Conservation (phyloP, 30 jellyfish, hydroid and myxozoan genomes). For the Aurelia sp. region DNA sequence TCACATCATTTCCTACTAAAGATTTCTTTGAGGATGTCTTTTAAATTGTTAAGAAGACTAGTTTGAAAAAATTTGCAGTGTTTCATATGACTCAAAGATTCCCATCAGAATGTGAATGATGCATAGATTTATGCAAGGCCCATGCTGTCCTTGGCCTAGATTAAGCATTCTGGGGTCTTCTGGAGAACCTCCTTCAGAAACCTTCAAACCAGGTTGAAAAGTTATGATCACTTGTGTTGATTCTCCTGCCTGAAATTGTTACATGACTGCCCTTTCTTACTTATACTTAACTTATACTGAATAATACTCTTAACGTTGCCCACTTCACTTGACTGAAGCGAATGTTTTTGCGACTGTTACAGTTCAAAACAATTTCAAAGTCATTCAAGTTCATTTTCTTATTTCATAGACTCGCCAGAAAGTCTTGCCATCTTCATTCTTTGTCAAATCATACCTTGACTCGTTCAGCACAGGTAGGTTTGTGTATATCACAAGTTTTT, state of each 20-base stretch:
- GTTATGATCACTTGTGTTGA: not conserved
- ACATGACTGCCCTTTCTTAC: not conserved
- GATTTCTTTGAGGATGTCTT: too few species aligned
- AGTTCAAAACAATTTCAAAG: too few species aligned
- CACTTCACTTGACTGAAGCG: too few species aligned
- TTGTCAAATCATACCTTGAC: constrained; percentile 88
- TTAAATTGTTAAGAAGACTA: too few species aligned
- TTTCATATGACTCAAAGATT: too few species aligned
- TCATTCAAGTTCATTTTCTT: not conserved
- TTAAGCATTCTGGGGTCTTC: not conserved
- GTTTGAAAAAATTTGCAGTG: not conserved
- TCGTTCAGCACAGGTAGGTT: constrained; percentile 86
- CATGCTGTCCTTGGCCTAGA: not conserved
- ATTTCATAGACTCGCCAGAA: constrained; percentile 73
- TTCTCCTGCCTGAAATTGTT: not conserved
- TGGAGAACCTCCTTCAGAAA: too few species aligned
- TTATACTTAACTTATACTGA: too few species aligned
- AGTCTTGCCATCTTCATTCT: constrained; percentile 84
- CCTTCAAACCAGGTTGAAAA: too few species aligned
- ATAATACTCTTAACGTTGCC: not conserved
- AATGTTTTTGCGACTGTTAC: too few species aligned
- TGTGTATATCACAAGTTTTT: too few species aligned
- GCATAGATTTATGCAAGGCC: not conserved
- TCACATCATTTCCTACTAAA: too few species aligned
- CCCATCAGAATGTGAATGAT: not conserved